phyloP scores from a whole-genome alignment of 2,113 vertebrate genomes.

The Sminthopsis crassicaudata region DNA sequence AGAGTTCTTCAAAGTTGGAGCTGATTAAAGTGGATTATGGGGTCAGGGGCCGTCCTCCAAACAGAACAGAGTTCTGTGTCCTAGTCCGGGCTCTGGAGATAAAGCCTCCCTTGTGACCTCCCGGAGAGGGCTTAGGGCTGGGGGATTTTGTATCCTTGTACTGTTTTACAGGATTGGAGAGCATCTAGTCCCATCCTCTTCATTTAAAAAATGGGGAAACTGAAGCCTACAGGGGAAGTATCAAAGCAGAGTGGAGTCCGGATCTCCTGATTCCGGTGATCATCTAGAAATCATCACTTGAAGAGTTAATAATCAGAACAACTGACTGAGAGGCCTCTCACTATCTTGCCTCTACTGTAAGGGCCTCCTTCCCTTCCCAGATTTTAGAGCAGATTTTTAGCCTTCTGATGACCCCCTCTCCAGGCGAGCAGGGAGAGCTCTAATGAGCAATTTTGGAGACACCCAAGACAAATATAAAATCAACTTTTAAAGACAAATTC shows the following conservation, averaged over 20 bases:
- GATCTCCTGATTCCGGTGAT: background rate
- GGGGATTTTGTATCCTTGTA: background rate
- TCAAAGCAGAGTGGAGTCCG: background rate
- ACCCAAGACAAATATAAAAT: background rate
- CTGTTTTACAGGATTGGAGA: background rate
- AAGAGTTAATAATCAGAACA: background rate
- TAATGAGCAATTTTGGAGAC: background rate
- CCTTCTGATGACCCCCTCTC: background rate
- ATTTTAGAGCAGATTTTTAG: background rate
- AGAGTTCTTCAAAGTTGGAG: background rate
- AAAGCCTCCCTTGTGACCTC: background rate
- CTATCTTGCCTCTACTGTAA: background rate
- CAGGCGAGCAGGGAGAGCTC: background rate
- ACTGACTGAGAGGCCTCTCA: background rate
- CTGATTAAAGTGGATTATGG: background rate
- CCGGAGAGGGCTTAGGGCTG: background rate
- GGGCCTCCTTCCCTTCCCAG: background rate
- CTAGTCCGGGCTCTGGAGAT: constrained; percentile 37
- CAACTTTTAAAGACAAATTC: background rate
- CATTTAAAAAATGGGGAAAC: background rate
- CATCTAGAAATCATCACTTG: background rate
- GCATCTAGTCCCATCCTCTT: background rate
- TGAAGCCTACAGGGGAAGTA: background rate
- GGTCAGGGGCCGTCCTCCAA: constrained; percentile 34
- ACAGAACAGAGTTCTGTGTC: constrained; percentile 26